These are phyloP conservation scores for Hydropsyche tenuis DNA, from an alignment of 1,140 invertebrate species.

Conservation along the genomic window DNA sequence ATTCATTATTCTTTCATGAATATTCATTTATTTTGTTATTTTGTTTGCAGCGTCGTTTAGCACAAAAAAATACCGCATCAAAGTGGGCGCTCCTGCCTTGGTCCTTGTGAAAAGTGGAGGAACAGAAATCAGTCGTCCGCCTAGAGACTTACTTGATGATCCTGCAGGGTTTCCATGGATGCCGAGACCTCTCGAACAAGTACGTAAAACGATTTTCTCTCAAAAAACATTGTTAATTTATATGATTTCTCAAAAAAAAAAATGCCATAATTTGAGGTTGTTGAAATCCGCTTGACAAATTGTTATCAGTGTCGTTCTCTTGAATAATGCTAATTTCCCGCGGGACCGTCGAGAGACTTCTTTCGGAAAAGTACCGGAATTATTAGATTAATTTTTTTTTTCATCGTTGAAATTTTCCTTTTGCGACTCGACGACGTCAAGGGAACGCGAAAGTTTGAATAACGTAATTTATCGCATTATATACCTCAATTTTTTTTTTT, in stretches of 20 bases:
- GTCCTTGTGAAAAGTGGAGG: constrained; percentile 70
- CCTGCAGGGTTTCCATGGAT: constrained; percentile 74
- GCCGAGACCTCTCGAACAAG: constrained; percentile 62
- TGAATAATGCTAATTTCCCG: constrained; percentile 22
- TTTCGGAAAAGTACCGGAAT: not conserved
- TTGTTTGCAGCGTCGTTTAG: constrained; percentile 66
- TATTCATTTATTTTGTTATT: not conserved
- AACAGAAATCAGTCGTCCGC: constrained; percentile 59
- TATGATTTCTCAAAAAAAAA: too few species aligned
- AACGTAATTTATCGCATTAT: not conserved
- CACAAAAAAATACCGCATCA: constrained; percentile 69
- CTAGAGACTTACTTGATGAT: constrained; percentile 70
- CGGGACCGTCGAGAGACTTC: not conserved
- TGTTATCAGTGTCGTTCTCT: constrained; percentile 11
- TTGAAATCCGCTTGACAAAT: not conserved
- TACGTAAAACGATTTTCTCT: constrained; percentile 32
- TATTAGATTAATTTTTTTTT: constrained; percentile 25
- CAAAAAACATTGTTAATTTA: too few species aligned
- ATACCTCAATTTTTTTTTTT: too few species aligned
- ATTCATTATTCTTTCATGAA: too few species aligned
- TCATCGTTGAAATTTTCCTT: constrained; percentile 9
- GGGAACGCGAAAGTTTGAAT: constrained; percentile 1
- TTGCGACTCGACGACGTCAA: not conserved
- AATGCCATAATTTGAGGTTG: too few species aligned
- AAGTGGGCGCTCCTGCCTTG: constrained; percentile 71